Evolutionary conservation across 2,797 vertebrate species (phyloP).

Genomic region (Enteromius fasciolatus): DNA sequence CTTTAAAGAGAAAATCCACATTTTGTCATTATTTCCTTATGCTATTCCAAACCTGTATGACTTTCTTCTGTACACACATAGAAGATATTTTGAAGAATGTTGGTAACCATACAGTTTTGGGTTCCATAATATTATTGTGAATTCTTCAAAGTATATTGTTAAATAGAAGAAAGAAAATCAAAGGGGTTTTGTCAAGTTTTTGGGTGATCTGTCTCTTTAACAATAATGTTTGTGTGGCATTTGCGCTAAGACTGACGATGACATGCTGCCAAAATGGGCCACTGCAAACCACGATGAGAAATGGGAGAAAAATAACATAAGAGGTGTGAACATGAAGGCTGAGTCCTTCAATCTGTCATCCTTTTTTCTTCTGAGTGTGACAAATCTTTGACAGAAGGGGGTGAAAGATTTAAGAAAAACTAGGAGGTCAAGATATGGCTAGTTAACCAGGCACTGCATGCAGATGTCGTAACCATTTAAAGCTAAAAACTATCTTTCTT

Average conservation of each 20-base stretch:
- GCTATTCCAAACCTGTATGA: neutral
- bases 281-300: neutral
- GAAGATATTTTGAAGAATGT: neutral
- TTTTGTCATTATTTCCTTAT: neutral
- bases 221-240: neutral
- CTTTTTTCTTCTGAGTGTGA: neutral
- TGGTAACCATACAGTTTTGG: neutral
- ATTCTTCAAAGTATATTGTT: neutral
- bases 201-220: neutral
- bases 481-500: neutral
- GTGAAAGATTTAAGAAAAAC: neutral
- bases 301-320: neutral
- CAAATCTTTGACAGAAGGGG: neutral
- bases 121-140: neutral
- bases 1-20: neutral
- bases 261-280: neutral
- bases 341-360: neutral
- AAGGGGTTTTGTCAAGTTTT: neutral
- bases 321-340: neutral
- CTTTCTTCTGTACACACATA: neutral
- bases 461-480: neutral
- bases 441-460: neutral
- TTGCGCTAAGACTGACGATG: neutral
- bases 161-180: neutral
- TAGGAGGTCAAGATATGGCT: constrained; percentile 14